A percentile compares a stretch with the other conserved stretches of the same genome.
Evolutionary conservation across 2,113 vertebrate genomes (phyloP).

Genomic region (Parus major): DNA sequence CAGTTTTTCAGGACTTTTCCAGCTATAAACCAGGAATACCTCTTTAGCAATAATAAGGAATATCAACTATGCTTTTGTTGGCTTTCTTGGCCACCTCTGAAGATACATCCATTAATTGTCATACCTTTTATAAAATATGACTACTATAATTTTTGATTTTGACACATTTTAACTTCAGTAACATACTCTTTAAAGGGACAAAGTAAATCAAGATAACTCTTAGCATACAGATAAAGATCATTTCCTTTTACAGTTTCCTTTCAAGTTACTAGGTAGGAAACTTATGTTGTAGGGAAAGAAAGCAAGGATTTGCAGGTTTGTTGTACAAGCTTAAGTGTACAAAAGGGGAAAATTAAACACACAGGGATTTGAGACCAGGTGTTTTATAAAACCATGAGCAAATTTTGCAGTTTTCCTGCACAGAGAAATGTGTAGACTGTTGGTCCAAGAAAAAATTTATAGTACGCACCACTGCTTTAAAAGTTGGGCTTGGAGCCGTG

Average conservation of each 20-base stretch:
- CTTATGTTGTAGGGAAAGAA: not conserved
- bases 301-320: not conserved
- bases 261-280: not conserved
- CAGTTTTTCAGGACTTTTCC: not conserved
- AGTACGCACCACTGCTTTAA: not conserved
- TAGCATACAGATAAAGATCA: not conserved
- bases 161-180: not conserved
- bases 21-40: not conserved
- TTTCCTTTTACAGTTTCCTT: not conserved
- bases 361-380: not conserved
- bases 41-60: not conserved
- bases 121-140: not conserved
- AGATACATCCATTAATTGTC: not conserved
- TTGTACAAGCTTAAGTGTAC: not conserved
- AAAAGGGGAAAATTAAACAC: not conserved
- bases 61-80: not conserved
- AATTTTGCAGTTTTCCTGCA: not conserved
- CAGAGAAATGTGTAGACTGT: not conserved
- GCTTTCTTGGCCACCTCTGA: not conserved
- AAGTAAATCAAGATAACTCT: not conserved
- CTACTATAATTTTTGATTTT: not conserved
- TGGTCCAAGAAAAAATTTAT: constrained; percentile 19
- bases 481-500: constrained; percentile 43
- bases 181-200: not conserved
- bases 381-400: not conserved